Conservation (phyloP, 1,140 invertebrate species). For the Bombus impatiens region DNA sequence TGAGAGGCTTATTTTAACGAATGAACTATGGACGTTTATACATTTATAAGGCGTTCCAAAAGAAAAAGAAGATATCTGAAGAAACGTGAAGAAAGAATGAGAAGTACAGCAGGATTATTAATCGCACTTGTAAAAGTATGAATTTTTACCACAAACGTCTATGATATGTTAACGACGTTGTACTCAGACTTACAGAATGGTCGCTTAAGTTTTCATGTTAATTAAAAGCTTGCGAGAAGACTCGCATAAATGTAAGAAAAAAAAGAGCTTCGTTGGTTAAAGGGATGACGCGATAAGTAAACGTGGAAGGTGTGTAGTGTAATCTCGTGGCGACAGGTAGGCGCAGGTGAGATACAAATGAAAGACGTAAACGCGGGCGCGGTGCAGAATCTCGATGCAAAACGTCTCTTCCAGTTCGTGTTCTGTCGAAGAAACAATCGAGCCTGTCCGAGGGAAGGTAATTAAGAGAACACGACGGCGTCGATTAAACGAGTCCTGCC, state of each 20-base stretch:
- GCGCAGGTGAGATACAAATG: slow-evolving; percentile 59
- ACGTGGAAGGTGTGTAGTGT: slow-evolving; percentile 11
- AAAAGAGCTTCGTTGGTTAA: not conserved
- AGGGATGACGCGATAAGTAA: too few relatives aligned
- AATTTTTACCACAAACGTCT: not conserved
- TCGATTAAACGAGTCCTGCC: slow-evolving; percentile 64
- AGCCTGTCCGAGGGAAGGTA: slow-evolving; percentile 59
- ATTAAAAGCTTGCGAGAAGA: not conserved
- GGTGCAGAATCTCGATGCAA: slow-evolving; percentile 32
- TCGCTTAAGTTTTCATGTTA: not conserved
- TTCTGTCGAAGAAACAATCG: slow-evolving; percentile 60
- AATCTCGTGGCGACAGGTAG: slow-evolving; percentile 6
- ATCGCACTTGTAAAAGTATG: too few relatives aligned
- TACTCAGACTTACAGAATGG: not conserved
- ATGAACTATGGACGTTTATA: too few relatives aligned
- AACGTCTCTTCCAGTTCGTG: slow-evolving; percentile 47
- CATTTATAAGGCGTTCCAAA: too few relatives aligned
- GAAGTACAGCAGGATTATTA: too few relatives aligned
- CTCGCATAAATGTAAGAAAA: not conserved
- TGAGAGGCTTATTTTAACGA: too few relatives aligned
- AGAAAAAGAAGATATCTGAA: too few relatives aligned
- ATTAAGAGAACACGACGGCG: slow-evolving; percentile 65
- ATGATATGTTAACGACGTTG: not conserved
- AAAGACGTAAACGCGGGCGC: slow-evolving; percentile 54
- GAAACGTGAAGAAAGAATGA: too few relatives aligned